phyloP scores from a whole-genome alignment of 2,888 invertebrate genomes.

The Scrobipalpa atriplicella region DNA sequence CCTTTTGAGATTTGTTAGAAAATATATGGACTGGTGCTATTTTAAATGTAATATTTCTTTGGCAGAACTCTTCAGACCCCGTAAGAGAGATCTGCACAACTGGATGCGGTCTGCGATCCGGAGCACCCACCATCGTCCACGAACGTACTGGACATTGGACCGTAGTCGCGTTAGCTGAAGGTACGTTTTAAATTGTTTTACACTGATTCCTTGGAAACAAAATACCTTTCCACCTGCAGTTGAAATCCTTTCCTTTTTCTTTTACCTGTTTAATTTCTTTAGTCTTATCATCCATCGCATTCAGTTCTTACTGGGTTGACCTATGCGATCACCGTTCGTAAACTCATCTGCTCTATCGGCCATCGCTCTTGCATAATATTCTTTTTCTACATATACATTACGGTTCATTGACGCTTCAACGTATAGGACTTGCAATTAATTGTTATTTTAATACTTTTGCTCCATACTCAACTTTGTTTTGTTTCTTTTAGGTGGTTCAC shows the following conservation, averaged over 20 bases:
- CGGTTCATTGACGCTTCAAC: no score
- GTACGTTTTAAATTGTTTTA: slow-evolving; percentile 42
- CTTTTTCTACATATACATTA: no score
- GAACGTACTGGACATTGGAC: slow-evolving; percentile 74
- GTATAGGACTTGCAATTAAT: no score
- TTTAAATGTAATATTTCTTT: background rate
- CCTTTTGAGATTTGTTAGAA: no score
- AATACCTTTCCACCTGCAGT: no score
- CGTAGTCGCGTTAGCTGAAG: slow-evolving; percentile 60
- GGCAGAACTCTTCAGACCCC: slow-evolving; percentile 50
- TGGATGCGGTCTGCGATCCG: slow-evolving; percentile 68
- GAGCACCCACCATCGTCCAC: slow-evolving; percentile 66
- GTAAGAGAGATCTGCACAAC: slow-evolving; percentile 50
- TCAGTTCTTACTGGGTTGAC: no score
- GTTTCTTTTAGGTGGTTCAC: slow-evolving; percentile 52
- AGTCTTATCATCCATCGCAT: no score
- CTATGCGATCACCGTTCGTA: background rate
- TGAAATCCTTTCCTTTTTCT: no score
- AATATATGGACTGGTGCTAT: background rate
- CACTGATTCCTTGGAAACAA: background rate
- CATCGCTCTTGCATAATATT: no score
- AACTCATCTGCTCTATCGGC: background rate
- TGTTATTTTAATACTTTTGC: no score
- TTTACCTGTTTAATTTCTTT: no score
- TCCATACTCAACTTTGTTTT: no score